Evolutionary conservation across 92 coral and sea anemone genomes (phyloP), one percentile per base, ranked within the genome.

Genomic region (Pocillopora meandrina): DNA sequence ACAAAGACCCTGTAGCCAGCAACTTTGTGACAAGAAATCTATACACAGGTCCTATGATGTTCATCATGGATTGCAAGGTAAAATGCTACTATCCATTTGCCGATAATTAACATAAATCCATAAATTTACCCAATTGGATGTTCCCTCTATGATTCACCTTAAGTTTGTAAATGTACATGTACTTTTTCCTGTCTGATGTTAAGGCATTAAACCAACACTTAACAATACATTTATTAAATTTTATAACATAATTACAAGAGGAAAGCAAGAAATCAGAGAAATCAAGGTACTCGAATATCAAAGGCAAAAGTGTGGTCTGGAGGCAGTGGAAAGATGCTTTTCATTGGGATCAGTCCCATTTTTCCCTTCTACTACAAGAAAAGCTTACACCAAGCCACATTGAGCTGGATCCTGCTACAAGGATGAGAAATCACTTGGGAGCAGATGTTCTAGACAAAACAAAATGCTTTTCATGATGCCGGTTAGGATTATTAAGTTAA

Each of bases 381-480:
- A n/a, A 72, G 14, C 85, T 91, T 0, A 85, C 84, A 15, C 82
- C 33, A 5, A 65, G 56, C 2, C 94, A 88, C 62, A 61, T 91
- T 63, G 91, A 88, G 21, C 33, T 84, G 52, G 86, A 86, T 20
- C 87, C 94, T 0, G 85, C 91, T 36, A 15, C 89, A 10, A 84
- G 86, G n/a, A 88, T 91, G 91, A 72, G 89, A 47, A 87, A 83
- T 33, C 76, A 71, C 74, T 67, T 84, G 64, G 81, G 85, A 2
- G 92, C 84, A 75, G 87, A 75, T 56, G 79, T 69, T 0, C 84
- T 82, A 1, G 82, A 77, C 77, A 68, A 70, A 17, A 77, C 13
- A 87, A 87, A 83, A 88, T 88, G 94, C 87, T 91, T 34, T 79
- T 84, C 77, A 18, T 81, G 62, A 87, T 91, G 89, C 79, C 75